phyloP scores from a whole-genome alignment of 2,888 invertebrate species.

The Noctuana brunneofusca region DNA sequence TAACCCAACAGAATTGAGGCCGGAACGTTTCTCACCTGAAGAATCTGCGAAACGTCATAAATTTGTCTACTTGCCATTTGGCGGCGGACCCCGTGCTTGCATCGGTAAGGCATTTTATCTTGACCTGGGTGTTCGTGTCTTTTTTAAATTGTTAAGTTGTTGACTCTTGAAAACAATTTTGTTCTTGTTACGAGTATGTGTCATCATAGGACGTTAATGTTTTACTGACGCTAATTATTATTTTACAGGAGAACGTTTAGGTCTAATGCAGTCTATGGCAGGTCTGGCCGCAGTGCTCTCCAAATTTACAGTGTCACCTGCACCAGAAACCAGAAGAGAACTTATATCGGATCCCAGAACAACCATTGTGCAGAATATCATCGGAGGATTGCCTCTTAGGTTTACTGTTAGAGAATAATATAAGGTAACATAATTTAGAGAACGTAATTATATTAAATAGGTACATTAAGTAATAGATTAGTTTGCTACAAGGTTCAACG shows the following conservation, averaged over 20 bases:
- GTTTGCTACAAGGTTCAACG: too few relatives aligned
- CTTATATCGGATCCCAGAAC: slow-evolving; percentile 54
- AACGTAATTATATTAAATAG: too few relatives aligned
- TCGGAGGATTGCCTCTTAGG: slow-evolving; percentile 56
- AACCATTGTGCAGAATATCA: slow-evolving; percentile 53
- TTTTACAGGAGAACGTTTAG: slow-evolving; percentile 58
- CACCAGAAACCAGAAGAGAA: slow-evolving; percentile 44
- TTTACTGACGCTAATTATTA: neutral
- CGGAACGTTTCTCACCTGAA: slow-evolving; percentile 43
- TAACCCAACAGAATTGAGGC: slow-evolving; percentile 41
- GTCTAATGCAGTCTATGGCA: slow-evolving; percentile 66
- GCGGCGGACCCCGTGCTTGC: slow-evolving; percentile 44
- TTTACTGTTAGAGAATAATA: slow-evolving; percentile 40
- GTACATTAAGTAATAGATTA: too few relatives aligned
- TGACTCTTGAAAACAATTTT: neutral
- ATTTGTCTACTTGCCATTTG: slow-evolving; percentile 43
- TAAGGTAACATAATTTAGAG: neutral
- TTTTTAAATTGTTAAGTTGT: neutral
- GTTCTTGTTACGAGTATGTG: neutral
- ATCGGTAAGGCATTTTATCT: slow-evolving; percentile 42
- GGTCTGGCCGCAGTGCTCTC: slow-evolving; percentile 62
- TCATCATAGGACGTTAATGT: neutral
- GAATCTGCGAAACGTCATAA: slow-evolving; percentile 32
- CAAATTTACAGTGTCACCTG: slow-evolving; percentile 52
- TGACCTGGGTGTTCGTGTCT: too few relatives aligned